These are phyloP conservation scores for Nasonovia ribisnigri DNA, from an alignment of 2,888 invertebrate species.

Conservation along the genomic window DNA sequence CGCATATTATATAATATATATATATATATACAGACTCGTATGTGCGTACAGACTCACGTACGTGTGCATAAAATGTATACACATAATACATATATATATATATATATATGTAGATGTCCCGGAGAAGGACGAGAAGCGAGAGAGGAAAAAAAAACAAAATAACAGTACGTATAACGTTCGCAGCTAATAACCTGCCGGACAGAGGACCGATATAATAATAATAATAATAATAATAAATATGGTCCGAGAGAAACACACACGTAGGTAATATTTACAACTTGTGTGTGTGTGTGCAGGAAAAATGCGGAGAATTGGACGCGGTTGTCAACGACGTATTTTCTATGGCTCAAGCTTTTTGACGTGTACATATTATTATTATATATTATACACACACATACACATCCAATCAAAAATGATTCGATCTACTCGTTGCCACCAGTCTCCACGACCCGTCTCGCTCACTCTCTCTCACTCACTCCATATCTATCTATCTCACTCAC, in stretches of 20 bases:
- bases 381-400: background rate
- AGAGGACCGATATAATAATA: constrained; percentile 41
- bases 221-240: constrained; percentile 46
- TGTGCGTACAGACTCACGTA: background rate
- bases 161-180: background rate
- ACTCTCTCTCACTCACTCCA: background rate
- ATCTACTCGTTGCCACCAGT: constrained; percentile 45
- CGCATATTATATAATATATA: background rate
- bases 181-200: constrained; percentile 53
- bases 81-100: background rate
- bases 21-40: background rate
- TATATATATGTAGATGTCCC: background rate
- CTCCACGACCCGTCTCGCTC: background rate
- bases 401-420: constrained; percentile 63
- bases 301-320: constrained; percentile 43
- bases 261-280: background rate
- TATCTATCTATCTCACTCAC: background rate
- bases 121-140: background rate
- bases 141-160: constrained; percentile 23
- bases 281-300: constrained; percentile 26
- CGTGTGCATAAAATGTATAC: background rate
- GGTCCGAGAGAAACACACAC: constrained; percentile 54
- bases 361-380: constrained; percentile 17
- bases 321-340: constrained; percentile 61
- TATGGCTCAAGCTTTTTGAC: constrained; percentile 62